Conservation (phyloP, 2,888 invertebrate genomes). For the Gymnoscelis rufifasciata region DNA sequence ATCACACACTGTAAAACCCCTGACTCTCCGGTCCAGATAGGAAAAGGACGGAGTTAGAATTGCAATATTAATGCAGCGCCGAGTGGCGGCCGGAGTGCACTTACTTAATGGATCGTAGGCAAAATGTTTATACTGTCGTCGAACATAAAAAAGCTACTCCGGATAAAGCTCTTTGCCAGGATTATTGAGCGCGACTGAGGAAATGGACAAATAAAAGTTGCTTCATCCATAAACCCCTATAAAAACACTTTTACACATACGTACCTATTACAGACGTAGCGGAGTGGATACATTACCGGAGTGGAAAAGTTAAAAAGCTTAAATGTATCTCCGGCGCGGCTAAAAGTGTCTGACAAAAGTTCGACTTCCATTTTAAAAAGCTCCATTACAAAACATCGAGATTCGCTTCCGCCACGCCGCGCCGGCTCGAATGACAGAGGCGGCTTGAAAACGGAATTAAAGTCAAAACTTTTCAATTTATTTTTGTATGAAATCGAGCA, state of each 20-base stretch:
- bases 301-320: slow-evolving; percentile 80
- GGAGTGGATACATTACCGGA: slow-evolving; percentile 77
- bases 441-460: slow-evolving; percentile 67
- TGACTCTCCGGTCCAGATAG: slow-evolving; percentile 32
- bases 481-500: slow-evolving; percentile 66
- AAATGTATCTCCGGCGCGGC: slow-evolving; percentile 78
- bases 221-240: slow-evolving; percentile 54
- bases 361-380: slow-evolving; percentile 80
- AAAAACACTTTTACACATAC: slow-evolving; percentile 66
- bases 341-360: slow-evolving; percentile 80
- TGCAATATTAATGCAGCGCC: slow-evolving; percentile 82
- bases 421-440: slow-evolving; percentile 58
- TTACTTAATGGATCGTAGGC: slow-evolving; percentile 75
- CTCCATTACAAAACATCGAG: slow-evolving; percentile 80
- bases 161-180: slow-evolving; percentile 60
- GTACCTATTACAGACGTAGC: slow-evolving; percentile 54
- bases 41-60: slow-evolving; percentile 65
- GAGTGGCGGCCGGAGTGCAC: slow-evolving; percentile 71
- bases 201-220: slow-evolving; percentile 59
- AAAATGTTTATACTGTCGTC: slow-evolving; percentile 65
- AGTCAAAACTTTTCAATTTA: slow-evolving; percentile 73
- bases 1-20: slow-evolving; percentile 8
- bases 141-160: slow-evolving; percentile 52
- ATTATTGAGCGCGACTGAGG: slow-evolving; percentile 59
- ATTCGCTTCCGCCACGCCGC: slow-evolving; percentile 74